Base-by-base conservation (phyloP, 2,888 invertebrate genomes). In the Rhorus exstirpatorius region DNA sequence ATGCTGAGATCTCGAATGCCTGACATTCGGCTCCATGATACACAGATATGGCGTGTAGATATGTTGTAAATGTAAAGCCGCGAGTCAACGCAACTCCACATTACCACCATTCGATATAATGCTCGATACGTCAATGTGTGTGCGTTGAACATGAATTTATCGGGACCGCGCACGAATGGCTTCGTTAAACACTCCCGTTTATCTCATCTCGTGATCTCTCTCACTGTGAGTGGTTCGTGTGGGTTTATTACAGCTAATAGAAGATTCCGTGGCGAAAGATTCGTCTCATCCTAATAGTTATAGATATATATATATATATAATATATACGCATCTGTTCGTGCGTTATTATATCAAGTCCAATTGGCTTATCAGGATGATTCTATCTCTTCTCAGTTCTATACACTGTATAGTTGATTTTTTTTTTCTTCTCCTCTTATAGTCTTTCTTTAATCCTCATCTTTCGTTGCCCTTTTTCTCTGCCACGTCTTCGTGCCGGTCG, bases 391-490 rank as follows among this genome's bases (percentile, higher is more conserved):
- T 21, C 58, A 26, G 53, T n/a, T 55, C 41, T 31, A n/a, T n/a
- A n/a, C n/a, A 51, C 74, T 21, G 41, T 63, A 53, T 53, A 51
- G 38, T 74, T 63, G 26, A 74, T 53, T 63, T 46, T 58, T 26
- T 67, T 63, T 53, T 58, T 38, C 17, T 65, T 58, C 63, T 24
- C 3, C 26, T 0, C 8, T 24, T 14, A 8, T 51, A 12, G 53
- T 41, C 41, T 12, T 55, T 76, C 38, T 60, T 41, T 14, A 31
- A 63, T 74, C 26, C 74, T 44, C 53, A 63, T 74, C 19, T 81
- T 75, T 67, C 53, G 75, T 68, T 82, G 75, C 58, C 49, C 80
- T 76, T 76, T 77, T 74, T 53, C 75, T 81, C 78, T 79, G 61
- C 44, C 19, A 21, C 79, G 58, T 72, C 61, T 35, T 46, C 60